These are phyloP conservation scores for Ctenopoma kingsleyae DNA, from an alignment of 2,797 vertebrate species.

Conservation along the genomic window DNA sequence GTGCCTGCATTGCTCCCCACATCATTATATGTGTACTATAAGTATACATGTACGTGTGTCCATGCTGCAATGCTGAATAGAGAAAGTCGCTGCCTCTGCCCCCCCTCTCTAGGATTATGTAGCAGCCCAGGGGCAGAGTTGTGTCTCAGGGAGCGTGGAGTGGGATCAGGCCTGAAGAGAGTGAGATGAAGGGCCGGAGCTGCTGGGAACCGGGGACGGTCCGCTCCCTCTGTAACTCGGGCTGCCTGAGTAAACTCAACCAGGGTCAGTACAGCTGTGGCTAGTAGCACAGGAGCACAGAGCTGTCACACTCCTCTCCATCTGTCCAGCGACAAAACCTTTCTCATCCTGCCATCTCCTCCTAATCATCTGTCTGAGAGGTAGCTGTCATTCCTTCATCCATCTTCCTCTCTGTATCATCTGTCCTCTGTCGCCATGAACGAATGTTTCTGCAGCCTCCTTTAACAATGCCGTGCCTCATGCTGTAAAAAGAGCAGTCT, in stretches of 20 bases:
- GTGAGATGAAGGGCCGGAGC: constrained; percentile 95
- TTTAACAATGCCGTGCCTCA: constrained; percentile 43
- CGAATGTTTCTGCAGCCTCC: constrained; percentile 51
- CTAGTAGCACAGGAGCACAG: constrained; percentile 66
- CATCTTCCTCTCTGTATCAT: constrained; percentile 40
- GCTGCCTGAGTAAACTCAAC: constrained; percentile 93
- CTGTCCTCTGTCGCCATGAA: constrained; percentile 53
- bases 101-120: constrained; percentile 79
- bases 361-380: constrained; percentile 48
- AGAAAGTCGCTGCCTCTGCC: constrained; percentile 67
- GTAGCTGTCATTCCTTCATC: constrained; percentile 59
- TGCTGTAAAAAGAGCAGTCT: constrained; percentile 43
- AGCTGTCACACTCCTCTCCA: constrained; percentile 67
- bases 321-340: constrained; percentile 46
- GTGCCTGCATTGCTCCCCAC: constrained; percentile 41
- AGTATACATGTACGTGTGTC: constrained; percentile 58
- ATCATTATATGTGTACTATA: constrained; percentile 38
- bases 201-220: constrained; percentile 93
- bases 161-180: constrained; percentile 72
- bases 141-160: constrained; percentile 66
- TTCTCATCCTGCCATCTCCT: constrained; percentile 52
- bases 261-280: constrained; percentile 90
- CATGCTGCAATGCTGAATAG: constrained; percentile 76
- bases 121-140: constrained; percentile 75
- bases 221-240: constrained; percentile 93